phyloP scores from a whole-genome alignment of 1,140 invertebrate species.

The Zaprionus tsacasi region DNA sequence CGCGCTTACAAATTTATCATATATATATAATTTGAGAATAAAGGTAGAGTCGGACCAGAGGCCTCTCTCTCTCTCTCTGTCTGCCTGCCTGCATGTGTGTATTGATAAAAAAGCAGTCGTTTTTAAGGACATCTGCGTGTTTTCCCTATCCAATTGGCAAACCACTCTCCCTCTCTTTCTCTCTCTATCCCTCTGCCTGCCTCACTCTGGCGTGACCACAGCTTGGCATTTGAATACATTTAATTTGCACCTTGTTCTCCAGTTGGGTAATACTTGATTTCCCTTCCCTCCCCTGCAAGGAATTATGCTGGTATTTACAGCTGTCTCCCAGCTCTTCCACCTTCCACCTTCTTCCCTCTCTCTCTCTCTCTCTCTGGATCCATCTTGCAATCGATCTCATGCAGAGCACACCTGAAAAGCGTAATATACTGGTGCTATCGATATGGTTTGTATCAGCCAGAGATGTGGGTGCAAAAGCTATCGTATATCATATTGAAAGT shows the following conservation, averaged over 20 bases:
- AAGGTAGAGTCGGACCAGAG: constrained; percentile 19
- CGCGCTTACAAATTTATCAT: constrained; percentile 77
- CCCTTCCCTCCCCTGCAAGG: not conserved
- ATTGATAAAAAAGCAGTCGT: constrained; percentile 39
- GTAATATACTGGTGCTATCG: constrained; percentile 21
- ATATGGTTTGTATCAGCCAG: not conserved
- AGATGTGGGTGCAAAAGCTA: not conserved
- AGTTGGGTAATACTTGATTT: constrained; percentile 69
- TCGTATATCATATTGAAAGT: not conserved
- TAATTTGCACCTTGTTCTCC: constrained; percentile 78
- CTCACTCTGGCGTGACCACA: constrained; percentile 44
- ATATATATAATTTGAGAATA: constrained; percentile 62
- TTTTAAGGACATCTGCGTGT: constrained; percentile 70
- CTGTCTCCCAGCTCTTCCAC: constrained; percentile 6
- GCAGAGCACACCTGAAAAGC: not conserved
- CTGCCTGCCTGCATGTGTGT: not conserved
- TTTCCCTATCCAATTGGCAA: constrained; percentile 55
- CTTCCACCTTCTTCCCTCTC: not conserved
- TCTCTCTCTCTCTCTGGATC: not conserved
- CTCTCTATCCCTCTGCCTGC: constrained; percentile 1
- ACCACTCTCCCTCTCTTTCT: constrained; percentile 19
- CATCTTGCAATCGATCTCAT: not conserved
- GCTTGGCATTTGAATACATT: constrained; percentile 71
- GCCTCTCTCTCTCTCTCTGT: not conserved
- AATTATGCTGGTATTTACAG: constrained; percentile 49